Evolutionary conservation across 1,140 invertebrate genomes (phyloP), one percentile per base, ranked within the genome.

Genomic region (Tribolium madens): DNA sequence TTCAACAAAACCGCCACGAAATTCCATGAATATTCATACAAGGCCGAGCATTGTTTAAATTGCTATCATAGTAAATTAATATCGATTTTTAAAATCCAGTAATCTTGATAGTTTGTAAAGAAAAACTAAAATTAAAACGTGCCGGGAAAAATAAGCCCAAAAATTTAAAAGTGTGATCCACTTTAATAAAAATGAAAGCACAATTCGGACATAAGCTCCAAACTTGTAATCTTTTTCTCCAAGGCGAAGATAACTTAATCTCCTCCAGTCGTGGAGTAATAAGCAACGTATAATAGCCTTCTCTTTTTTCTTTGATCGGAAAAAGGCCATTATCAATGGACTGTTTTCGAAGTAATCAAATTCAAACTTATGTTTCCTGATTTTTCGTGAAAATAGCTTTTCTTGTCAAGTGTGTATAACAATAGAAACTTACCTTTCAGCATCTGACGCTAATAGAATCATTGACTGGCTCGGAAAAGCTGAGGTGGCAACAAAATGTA

Each of bases 211-310:
- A 71, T 71, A 71, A 71, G 42, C 68, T 71, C 36, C 17, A 48
- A 71, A 71, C 47, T 77, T 69, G 53, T 77, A 53, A 68, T 48
- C 70, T 64, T 53, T 64, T 72, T 46, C 60, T 33, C 42, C 46
- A 74, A 47, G 68, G 48, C 50, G 74, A 78, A 68, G 77, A 57
- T 78, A 78, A 75, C 77, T 78, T 78, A 78, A 78, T 78, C 76
- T 78, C 73, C 60, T 76, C 70, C 70, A 80, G 74, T 75, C 68
- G 42, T 73, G 72, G 74, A 78, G 77, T 80, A 78, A 80, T 78
- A 80, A 78, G 79, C 76, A 75, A 73, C 79, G 74, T 71, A 78
- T 78, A 80, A 80, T 78, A 75, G 77, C 71, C 53, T 78, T 78
- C 50, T 75, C 47, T 64, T 68, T 46, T 76, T 73, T 48, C 76